These are phyloP conservation scores for Periophthalmodon schlosseri DNA, from an alignment of 2,113 vertebrate species.

Conservation along the genomic window DNA sequence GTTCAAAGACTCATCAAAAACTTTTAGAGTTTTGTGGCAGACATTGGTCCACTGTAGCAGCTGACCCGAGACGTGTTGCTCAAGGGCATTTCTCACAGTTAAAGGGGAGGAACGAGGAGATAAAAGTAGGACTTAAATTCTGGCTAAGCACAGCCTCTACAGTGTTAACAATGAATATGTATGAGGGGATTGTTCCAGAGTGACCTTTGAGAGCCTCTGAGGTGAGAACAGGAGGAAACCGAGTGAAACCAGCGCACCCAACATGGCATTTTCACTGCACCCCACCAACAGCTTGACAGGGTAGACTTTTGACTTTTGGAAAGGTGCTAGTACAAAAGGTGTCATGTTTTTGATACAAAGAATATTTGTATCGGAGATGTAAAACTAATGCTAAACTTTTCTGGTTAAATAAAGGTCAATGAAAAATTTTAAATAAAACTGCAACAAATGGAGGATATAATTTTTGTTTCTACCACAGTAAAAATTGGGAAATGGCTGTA, in stretches of 20 bases:
- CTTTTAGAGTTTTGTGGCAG: constrained; percentile 14
- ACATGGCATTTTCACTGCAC: constrained; percentile 40
- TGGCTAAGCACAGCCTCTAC: constrained; percentile 14
- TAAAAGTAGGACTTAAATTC: constrained; percentile 55
- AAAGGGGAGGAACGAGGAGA: constrained; percentile 32
- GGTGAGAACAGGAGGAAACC: constrained; percentile 54
- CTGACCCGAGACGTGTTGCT: constrained; percentile 23
- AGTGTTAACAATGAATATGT: constrained; percentile 53
- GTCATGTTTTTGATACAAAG: neutral
- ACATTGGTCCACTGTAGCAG: constrained; percentile 27
- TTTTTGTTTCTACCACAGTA: no score
- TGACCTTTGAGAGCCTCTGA: constrained; percentile 62
- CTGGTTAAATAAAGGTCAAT: no score
- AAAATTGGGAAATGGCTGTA: no score
- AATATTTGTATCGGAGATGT: neutral
- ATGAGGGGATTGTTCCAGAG: constrained; percentile 52
- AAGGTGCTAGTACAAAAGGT: neutral
- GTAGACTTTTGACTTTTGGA: constrained; percentile 3
- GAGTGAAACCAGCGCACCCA: constrained; percentile 17
- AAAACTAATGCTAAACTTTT: neutral
- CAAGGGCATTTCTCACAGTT: constrained; percentile 43
- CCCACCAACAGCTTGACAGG: neutral
- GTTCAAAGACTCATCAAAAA: neutral
- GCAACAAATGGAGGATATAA: no score
- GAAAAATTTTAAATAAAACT: no score